Evolutionary conservation across 2,888 invertebrate genomes (phyloP).

Genomic region (Acleris laterana): DNA sequence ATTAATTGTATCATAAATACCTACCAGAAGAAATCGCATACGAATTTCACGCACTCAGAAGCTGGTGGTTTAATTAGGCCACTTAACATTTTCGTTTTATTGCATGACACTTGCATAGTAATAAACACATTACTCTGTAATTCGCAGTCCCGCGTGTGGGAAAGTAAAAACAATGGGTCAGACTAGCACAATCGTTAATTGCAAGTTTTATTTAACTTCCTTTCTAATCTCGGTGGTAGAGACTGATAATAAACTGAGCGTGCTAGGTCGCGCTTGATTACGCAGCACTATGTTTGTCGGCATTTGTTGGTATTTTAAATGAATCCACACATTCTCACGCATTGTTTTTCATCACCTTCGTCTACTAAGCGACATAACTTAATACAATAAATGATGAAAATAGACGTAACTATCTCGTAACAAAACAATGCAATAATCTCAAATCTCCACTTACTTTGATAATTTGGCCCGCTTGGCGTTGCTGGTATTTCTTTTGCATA

Average conservation of each 20-base stretch:
- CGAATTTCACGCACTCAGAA: no score
- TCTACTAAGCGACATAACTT: constrained; percentile 7
- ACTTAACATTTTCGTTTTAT: constrained; percentile 10
- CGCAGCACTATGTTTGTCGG: constrained; percentile 1
- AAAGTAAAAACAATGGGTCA: constrained; percentile 28
- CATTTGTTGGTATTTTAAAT: constrained; percentile 22
- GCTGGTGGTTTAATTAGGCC: no score
- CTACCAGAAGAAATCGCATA: no score
- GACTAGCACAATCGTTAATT: constrained; percentile 5
- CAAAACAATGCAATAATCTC: neutral
- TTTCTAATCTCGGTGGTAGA: neutral
- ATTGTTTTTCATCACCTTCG: constrained; percentile 3
- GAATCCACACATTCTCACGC: constrained; percentile 24
- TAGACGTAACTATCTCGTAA: constrained; percentile 15
- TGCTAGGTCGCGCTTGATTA: constrained; percentile 7
- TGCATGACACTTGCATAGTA: constrained; percentile 5
- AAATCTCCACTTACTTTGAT: constrained; percentile 66
- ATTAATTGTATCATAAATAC: no score
- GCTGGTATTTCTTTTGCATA: constrained; percentile 64
- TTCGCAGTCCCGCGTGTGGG: constrained; percentile 13
- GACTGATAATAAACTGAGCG: neutral
- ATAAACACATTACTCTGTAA: constrained; percentile 1
- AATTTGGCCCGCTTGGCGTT: constrained; percentile 73
- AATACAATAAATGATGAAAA: constrained; percentile 12
- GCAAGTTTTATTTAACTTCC: neutral